phyloP scores from a whole-genome alignment of 1,140 invertebrate genomes.

The Saccostrea glomerata region DNA sequence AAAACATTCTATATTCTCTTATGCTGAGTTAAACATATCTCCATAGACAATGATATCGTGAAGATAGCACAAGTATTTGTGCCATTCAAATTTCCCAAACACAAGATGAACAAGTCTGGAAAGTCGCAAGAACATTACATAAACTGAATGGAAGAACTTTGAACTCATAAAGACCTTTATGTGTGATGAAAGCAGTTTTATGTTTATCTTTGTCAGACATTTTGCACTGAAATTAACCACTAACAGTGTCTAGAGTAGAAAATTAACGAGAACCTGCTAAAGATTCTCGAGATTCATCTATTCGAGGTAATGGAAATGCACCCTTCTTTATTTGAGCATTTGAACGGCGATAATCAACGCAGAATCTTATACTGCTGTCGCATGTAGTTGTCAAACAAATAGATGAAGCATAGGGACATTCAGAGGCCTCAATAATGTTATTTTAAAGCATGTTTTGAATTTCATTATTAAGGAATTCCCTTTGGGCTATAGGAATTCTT shows the following conservation, averaged over 20 bases:
- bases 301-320: not conserved
- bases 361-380: slow-evolving; percentile 77
- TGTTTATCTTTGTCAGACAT: slow-evolving; percentile 55
- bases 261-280: slow-evolving; percentile 76
- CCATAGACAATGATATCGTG: no score
- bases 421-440: slow-evolving; percentile 65
- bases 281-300: slow-evolving; percentile 60
- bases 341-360: slow-evolving; percentile 78
- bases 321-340: slow-evolving; percentile 20
- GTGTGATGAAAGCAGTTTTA: slow-evolving; percentile 48
- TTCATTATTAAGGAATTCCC: slow-evolving; percentile 55
- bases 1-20: slow-evolving; percentile 40
- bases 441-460: slow-evolving; percentile 56
- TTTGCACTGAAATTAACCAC: slow-evolving; percentile 79
- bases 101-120: slow-evolving; percentile 64
- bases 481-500: slow-evolving; percentile 44
- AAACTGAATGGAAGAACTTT: no score
- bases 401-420: slow-evolving; percentile 67
- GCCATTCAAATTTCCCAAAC: slow-evolving; percentile 57
- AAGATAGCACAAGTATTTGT: slow-evolving; percentile 32
- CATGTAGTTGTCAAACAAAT: slow-evolving; percentile 80
- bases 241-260: slow-evolving; percentile 77
- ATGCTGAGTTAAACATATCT: slow-evolving; percentile 33
- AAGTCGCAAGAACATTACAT: slow-evolving; percentile 57
- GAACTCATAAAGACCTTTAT: slow-evolving; percentile 42